Percentiles rank a stretch among this genome's conserved stretches.
Conservation (phyloP, 2,797 vertebrate genomes). For the Xiphophorus birchmanni region DNA sequence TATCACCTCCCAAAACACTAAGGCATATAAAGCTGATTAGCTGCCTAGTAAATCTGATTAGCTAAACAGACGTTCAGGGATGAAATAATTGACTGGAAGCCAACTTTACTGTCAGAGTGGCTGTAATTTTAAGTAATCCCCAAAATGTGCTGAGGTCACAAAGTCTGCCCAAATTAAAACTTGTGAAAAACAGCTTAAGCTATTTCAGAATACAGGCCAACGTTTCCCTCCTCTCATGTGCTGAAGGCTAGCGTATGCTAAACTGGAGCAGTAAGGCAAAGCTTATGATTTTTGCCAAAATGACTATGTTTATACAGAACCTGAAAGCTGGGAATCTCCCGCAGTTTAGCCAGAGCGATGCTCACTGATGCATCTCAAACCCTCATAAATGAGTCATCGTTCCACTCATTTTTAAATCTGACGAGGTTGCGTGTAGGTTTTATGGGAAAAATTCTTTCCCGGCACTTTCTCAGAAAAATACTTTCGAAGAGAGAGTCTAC, state of each 20-base stretch:
- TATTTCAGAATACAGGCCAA: neutral
- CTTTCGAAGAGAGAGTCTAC: constrained; percentile 26
- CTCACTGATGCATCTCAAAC: constrained; percentile 38
- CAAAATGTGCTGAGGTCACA: constrained; percentile 10
- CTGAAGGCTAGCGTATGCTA: constrained; percentile 6
- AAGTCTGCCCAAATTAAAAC: constrained; percentile 18
- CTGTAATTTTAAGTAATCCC: constrained; percentile 30
- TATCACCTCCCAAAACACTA: constrained; percentile 41
- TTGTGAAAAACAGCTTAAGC: neutral
- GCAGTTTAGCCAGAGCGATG: constrained; percentile 10
- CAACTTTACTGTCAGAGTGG: constrained; percentile 57
- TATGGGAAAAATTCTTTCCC: constrained; percentile 60
- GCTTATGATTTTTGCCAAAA: neutral
- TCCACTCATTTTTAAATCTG: constrained; percentile 45
- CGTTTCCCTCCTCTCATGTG: constrained; percentile 1
- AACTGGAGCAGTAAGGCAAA: neutral
- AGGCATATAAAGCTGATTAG: constrained; percentile 60
- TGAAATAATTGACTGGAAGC: constrained; percentile 51
- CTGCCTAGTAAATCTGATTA: constrained; percentile 59
- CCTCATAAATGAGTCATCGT: constrained; percentile 38
- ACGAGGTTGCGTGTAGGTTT: constrained; percentile 56
- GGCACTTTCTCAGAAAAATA: constrained; percentile 7
- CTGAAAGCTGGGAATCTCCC: constrained; percentile 46
- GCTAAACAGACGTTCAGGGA: constrained; percentile 40
- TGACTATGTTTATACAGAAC: neutral